A percentile compares a stretch with the other conserved stretches of the same genome.
phyloP scores from a whole-genome alignment of 2,797 vertebrate genomes.

The Chelon auratus region DNA sequence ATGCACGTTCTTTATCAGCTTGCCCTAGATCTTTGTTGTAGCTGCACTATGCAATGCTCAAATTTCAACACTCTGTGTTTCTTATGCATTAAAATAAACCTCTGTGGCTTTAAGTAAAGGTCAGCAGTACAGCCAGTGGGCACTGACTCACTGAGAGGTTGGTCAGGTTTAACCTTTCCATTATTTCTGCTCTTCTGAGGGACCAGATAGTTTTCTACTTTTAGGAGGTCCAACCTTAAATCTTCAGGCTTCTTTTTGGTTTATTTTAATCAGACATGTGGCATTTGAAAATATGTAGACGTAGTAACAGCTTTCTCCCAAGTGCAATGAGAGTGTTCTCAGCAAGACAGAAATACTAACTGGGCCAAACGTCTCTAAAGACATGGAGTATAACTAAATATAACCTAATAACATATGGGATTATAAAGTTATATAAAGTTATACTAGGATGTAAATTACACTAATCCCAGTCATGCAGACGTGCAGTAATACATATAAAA shows the following conservation, averaged over 20 bases:
- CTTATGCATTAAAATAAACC: not conserved
- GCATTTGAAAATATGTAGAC: too few species aligned
- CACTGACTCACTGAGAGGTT: not conserved
- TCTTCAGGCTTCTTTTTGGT: too few species aligned
- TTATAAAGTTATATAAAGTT: too few species aligned
- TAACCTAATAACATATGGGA: not conserved
- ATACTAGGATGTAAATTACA: not conserved
- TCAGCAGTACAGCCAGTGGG: not conserved
- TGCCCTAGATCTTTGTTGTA: not conserved
- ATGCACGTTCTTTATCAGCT: not conserved
- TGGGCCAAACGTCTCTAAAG: not conserved
- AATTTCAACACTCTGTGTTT: not conserved
- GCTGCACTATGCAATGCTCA: not conserved
- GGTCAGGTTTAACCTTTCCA: not conserved
- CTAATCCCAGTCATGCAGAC: not conserved
- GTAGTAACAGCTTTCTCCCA: not conserved
- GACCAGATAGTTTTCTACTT: not conserved
- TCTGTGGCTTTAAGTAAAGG: conserved; percentile 11
- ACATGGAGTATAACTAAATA: not conserved
- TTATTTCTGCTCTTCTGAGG: not conserved
- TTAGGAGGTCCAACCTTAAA: not conserved
- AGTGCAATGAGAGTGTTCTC: not conserved
- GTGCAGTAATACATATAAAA: not conserved
- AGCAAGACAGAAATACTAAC: not conserved
- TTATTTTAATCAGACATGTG: too few species aligned